Evolutionary conservation across 1,140 invertebrate genomes (phyloP), one percentile per base, ranked within the genome.

Genomic region (Nebria ingens): DNA sequence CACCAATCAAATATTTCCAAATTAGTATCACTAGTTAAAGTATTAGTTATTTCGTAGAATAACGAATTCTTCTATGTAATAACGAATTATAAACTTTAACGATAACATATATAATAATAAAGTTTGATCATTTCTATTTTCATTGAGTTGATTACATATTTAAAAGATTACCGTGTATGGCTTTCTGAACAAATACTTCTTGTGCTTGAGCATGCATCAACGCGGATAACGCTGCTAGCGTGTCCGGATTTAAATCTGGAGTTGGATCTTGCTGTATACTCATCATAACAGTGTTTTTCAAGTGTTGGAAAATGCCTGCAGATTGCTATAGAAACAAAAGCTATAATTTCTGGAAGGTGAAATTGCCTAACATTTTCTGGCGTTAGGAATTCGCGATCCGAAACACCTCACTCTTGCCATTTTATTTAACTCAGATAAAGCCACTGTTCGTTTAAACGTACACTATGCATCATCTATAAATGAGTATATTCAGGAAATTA

Each of bases 201-300:
- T 99, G 96, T 0, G 93, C 96, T 72, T 99, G 96, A 4, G 97
- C 95, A 0, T 98, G 72, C 94, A 98, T 98, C 49, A 99, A 73
- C 12, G 84, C 75, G 21, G 86, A 80, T 9, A 99, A 74, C 23
- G 93, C 89, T 54, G 79, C 77, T 6, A 99, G 76, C 2, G 93
- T 91, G 59, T 98, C 96, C 4, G 93, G 90, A 68, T 85, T 86
- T 57, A 99, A 78, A 74, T 99, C 97, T 2, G 92, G 90, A 0
- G 94, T 97, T 2, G 93, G 91, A 64, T 98, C 95, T 71, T 93
- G 90, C 65, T 93, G 91, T 61, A 96, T 85, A 0, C 86, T 82
- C 55, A 88, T 78, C 71, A 93, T 81, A 6, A 94, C 83, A 54
- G 83, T 85, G 51, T 84, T 82, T 72, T 97, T 97, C 49, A 99